Conservation (phyloP, 2,113 vertebrate genomes). For the Axis porcinus region DNA sequence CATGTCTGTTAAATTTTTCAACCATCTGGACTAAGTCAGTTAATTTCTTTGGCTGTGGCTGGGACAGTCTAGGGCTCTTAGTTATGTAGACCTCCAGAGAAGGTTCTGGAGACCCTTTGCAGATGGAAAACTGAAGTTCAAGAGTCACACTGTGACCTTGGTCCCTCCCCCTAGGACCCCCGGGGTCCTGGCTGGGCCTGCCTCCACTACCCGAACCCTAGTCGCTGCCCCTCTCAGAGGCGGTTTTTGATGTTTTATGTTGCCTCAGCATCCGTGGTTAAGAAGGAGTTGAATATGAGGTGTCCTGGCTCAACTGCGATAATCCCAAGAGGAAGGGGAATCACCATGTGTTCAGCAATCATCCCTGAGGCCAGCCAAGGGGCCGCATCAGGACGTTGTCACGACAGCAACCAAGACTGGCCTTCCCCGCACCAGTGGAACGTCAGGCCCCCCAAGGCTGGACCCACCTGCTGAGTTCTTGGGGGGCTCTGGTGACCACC, state of each 20-base stretch:
- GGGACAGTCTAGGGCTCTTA: background rate
- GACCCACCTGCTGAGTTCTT: background rate
- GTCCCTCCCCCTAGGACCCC: background rate
- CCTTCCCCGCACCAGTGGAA: background rate
- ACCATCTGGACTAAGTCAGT: background rate
- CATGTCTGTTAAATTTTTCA: background rate
- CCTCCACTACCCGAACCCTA: background rate
- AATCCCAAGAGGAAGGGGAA: background rate
- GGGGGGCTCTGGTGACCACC: background rate
- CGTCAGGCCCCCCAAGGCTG: fast-evolving
- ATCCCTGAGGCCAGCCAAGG: background rate
- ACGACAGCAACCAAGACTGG: background rate
- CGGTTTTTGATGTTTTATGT: background rate
- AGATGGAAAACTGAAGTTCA: background rate
- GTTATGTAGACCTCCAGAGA: background rate
- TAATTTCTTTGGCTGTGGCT: background rate
- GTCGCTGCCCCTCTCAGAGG: background rate
- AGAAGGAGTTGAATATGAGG: background rate
- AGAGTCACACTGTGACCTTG: background rate
- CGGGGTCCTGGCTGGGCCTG: background rate
- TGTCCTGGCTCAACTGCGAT: background rate
- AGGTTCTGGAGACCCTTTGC: background rate
- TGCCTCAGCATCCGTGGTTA: background rate
- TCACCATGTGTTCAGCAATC: background rate
- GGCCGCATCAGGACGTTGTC: background rate